Evolutionary conservation across 2,888 invertebrate species (phyloP).

Genomic region (Lepidonotus clava): DNA sequence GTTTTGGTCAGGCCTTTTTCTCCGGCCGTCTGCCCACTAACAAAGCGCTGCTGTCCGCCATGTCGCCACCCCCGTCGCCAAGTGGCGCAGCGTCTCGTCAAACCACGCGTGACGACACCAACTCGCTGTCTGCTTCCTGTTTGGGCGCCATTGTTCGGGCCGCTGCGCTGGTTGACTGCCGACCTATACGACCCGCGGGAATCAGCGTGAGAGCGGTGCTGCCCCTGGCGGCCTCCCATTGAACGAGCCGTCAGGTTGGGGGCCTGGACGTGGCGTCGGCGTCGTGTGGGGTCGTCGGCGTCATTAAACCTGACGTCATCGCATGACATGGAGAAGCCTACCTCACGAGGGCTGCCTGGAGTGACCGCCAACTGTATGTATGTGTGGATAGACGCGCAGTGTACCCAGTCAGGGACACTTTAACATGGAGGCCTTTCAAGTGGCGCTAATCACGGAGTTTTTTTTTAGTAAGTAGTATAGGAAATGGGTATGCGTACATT

Average conservation of each 20-base stretch:
- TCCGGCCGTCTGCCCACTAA: neutral
- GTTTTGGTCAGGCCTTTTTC: too few relatives aligned
- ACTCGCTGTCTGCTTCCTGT: neutral
- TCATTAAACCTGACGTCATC: conserved; percentile 2
- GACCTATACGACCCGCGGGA: neutral
- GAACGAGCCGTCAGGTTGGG: neutral
- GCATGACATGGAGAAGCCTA: neutral
- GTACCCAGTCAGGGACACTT: neutral
- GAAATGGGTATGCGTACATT: too few relatives aligned
- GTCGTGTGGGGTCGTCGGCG: conserved; percentile 6
- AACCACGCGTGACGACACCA: neutral
- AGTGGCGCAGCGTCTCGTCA: neutral
- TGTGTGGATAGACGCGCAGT: neutral
- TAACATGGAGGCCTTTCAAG: neutral
- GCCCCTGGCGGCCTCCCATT: neutral
- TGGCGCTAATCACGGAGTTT: too few relatives aligned
- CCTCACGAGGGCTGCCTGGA: too few relatives aligned
- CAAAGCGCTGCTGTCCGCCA: neutral
- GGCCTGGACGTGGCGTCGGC: too few relatives aligned
- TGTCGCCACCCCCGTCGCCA: neutral
- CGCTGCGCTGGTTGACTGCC: neutral
- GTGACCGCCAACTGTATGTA: neutral
- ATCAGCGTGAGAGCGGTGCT: neutral
- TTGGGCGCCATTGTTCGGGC: neutral
- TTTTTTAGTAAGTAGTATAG: too few relatives aligned